These are phyloP conservation scores for Melanerpes aurifrons DNA, from an alignment of 2,113 vertebrate genomes.

Conservation along the genomic window DNA sequence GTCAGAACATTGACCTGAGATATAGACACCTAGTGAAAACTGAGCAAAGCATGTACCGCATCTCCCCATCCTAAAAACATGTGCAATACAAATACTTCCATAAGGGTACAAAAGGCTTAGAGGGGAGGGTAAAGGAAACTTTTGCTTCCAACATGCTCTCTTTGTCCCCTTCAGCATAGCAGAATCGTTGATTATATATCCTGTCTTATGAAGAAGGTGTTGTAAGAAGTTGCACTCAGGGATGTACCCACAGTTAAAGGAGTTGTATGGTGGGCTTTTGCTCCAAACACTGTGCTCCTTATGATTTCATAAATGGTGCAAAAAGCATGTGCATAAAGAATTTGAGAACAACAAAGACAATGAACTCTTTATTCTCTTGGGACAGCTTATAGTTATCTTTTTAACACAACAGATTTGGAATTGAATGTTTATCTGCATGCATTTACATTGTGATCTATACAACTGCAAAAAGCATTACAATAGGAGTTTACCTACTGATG, in stretches of 20 bases:
- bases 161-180: neutral
- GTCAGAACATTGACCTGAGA: neutral
- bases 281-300: neutral
- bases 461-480: constrained; percentile 34
- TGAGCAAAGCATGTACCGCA: neutral
- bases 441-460: constrained; percentile 28
- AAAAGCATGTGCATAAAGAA: neutral
- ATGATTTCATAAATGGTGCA: neutral
- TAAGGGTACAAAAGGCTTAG: neutral
- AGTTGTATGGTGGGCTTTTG: neutral
- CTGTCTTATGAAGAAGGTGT: neutral
- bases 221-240: neutral
- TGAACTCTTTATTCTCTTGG: neutral
- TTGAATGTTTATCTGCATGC: constrained; percentile 31
- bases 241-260: neutral
- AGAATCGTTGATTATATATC: neutral
- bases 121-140: neutral
- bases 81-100: neutral
- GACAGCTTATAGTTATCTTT: neutral
- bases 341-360: neutral
- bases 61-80: neutral
- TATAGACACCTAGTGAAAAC: neutral
- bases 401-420: neutral
- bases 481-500: constrained; percentile 33
- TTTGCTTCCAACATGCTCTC: neutral